phyloP scores from a whole-genome alignment of 2,113 vertebrate genomes.

The Hypocryptadius cinnamomeus region DNA sequence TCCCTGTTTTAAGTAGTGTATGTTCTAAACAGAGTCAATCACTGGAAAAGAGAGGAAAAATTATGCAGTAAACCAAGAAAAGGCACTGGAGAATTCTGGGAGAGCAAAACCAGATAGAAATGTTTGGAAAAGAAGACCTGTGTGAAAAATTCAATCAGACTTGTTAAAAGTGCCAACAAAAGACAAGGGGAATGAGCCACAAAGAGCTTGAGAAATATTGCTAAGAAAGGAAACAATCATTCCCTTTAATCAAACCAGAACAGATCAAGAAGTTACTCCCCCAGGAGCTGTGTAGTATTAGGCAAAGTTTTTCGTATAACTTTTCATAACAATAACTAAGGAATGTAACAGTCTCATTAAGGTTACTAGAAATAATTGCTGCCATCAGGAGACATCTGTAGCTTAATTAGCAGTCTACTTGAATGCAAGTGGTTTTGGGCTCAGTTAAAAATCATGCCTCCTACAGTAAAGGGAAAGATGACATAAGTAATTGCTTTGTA shows the following conservation, averaged over 20 bases:
- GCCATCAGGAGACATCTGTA: background rate
- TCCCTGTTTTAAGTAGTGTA: background rate
- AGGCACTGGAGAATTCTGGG: background rate
- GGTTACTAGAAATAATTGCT: conserved; percentile 33
- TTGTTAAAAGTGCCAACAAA: background rate
- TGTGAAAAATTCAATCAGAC: background rate
- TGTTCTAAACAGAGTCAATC: background rate
- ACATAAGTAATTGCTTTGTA: background rate
- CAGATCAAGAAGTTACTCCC: background rate
- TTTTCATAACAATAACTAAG: conserved; percentile 8
- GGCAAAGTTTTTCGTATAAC: background rate
- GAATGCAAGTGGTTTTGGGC: background rate
- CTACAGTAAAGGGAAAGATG: background rate
- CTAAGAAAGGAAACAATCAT: background rate
- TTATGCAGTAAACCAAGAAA: background rate
- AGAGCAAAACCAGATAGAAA: background rate
- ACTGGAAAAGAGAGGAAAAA: background rate
- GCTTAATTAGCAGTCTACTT: background rate
- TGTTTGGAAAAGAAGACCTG: background rate
- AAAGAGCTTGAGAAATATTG: background rate
- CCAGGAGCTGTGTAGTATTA: background rate
- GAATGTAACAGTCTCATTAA: conserved; percentile 21
- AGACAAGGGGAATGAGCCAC: background rate
- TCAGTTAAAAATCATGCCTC: background rate
- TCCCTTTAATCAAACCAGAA: background rate